phyloP scores from a whole-genome alignment of 2,113 vertebrate species.

The Anas platyrhynchos region DNA sequence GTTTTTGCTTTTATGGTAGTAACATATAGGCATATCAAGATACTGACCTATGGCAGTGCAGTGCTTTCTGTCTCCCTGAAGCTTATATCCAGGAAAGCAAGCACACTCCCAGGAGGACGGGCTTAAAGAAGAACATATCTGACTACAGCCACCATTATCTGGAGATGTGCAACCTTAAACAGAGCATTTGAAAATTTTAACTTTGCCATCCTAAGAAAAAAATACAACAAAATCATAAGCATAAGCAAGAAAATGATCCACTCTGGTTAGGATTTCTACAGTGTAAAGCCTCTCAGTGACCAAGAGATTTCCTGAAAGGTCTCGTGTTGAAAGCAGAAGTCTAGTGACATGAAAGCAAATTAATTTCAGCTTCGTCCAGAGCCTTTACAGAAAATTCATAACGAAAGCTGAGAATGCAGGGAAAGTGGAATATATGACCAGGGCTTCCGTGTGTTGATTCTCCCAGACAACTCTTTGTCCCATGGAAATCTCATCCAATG shows the following conservation, averaged over 20 bases:
- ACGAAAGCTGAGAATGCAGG: accelerated
- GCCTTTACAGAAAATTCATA: neutral
- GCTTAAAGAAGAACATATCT: slow-evolving; percentile 81
- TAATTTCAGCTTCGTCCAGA: neutral
- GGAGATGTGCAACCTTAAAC: slow-evolving; percentile 86
- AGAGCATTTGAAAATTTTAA: slow-evolving; percentile 39
- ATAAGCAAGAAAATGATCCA: neutral
- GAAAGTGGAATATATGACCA: neutral
- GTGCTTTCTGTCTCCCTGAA: slow-evolving; percentile 82
- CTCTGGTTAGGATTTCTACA: neutral
- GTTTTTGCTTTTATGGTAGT: neutral
- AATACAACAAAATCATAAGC: neutral
- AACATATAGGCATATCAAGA: neutral
- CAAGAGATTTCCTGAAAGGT: neutral
- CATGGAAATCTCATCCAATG: neutral
- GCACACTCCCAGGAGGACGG: slow-evolving; percentile 85
- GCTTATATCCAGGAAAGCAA: slow-evolving; percentile 87
- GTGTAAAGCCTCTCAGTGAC: neutral
- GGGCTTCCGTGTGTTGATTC: neutral
- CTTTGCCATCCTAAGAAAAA: neutral
- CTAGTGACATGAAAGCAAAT: neutral
- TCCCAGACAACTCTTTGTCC: neutral
- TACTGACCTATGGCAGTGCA: slow-evolving; percentile 86
- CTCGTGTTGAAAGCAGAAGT: neutral
- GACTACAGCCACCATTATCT: slow-evolving; percentile 92